Percentiles rank a stretch among this genome's conserved stretches.
Conservation (phyloP, 2,888 invertebrate species). For the Ischnus inquisitorius region DNA sequence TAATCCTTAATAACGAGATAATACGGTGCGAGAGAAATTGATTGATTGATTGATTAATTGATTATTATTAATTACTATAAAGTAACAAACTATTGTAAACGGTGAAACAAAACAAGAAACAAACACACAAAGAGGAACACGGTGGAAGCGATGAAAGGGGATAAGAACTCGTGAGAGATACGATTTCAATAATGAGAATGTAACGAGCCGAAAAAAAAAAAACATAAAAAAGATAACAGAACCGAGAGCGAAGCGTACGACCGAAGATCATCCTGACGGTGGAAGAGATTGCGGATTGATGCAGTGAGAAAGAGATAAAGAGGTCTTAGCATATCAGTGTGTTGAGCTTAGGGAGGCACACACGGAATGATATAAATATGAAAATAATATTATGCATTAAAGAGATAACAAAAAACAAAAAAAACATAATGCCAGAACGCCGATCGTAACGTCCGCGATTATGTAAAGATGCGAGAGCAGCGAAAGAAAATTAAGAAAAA, state of each 20-base stretch:
- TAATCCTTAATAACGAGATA: conserved; percentile 78
- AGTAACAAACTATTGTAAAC: conserved; percentile 47
- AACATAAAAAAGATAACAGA: conserved; percentile 50
- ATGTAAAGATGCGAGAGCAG: conserved; percentile 30
- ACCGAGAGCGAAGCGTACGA: conserved; percentile 39
- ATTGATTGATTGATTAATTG: conserved; percentile 67
- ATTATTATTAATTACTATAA: conserved; percentile 61
- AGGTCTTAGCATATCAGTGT: conserved; percentile 85
- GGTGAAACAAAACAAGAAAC: conserved; percentile 6
- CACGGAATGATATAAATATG: conserved; percentile 77
- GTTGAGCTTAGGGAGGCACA: conserved; percentile 81
- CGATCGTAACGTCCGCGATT: conserved; percentile 36
- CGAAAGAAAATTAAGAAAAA: conserved; percentile 5
- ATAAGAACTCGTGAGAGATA: conserved; percentile 16
- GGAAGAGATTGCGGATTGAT: conserved; percentile 70
- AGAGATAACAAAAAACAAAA: conserved; percentile 23
- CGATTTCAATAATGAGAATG: conserved; percentile 2
- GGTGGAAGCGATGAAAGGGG: conserved; percentile 50
- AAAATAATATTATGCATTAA: conserved; percentile 69
- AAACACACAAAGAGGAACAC: conserved; percentile 2
- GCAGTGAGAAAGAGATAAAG: conserved; percentile 69
- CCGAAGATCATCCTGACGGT: conserved; percentile 70
- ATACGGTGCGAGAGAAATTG: conserved; percentile 69
- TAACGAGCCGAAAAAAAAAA: conserved; percentile 38
- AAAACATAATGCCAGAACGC: conserved; percentile 36